Percentiles rank a stretch among this genome's conserved stretches.
These are phyloP conservation scores for Asobara japonica DNA, from an alignment of 1,140 invertebrate genomes.

Conservation along the genomic window DNA sequence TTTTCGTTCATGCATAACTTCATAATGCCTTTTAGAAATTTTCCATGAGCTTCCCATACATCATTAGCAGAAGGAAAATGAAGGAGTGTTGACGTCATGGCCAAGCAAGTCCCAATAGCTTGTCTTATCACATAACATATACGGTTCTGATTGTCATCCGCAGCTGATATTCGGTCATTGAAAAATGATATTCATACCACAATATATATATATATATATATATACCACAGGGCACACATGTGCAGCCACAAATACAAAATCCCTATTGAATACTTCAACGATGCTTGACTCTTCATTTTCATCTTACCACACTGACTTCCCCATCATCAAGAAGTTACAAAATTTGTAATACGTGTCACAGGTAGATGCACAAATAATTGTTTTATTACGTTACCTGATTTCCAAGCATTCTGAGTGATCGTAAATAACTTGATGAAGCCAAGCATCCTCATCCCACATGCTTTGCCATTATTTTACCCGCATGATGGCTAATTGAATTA, in stretches of 20 bases:
- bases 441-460: neutral
- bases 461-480: neutral
- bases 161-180: neutral
- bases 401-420: neutral
- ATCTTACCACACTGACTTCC: no score
- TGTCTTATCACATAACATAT: neutral
- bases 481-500: slow-evolving; percentile 11
- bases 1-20: no score
- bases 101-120: neutral
- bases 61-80: no score
- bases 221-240: no score
- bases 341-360: slow-evolving; percentile 3
- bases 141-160: neutral
- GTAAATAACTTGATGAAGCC: neutral
- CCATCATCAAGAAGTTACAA: no score
- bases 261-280: no score
- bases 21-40: no score
- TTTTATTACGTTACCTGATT: neutral
- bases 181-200: no score
- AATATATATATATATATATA: no score
- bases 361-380: neutral
- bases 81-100: neutral
- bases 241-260: no score
- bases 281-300: no score
- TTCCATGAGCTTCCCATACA: no score